Percentiles rank a stretch among this genome's conserved stretches.
These are phyloP conservation scores for Vespertilio murinus DNA, from an alignment of 2,797 vertebrate genomes.

Conservation along the genomic window DNA sequence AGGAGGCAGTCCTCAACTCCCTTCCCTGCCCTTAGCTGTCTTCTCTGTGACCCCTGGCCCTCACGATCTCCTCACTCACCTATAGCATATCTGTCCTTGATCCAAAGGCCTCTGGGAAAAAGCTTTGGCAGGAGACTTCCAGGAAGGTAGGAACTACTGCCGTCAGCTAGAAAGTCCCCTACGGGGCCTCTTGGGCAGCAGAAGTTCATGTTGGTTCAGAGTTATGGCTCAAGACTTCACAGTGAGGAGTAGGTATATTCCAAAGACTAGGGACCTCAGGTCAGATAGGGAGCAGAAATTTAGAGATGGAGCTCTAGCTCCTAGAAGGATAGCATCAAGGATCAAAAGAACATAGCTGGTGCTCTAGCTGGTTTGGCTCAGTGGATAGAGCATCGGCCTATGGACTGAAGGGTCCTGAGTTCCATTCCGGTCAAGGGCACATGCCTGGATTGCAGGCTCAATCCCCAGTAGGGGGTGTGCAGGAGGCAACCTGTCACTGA, in stretches of 20 bases:
- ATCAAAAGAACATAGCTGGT: neutral
- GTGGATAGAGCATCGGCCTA: too few relatives aligned
- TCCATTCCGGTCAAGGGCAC: too few relatives aligned
- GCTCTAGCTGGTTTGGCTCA: too few relatives aligned
- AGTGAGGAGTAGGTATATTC: neutral
- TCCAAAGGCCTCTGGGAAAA: neutral
- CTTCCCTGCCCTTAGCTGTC: neutral
- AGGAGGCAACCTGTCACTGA: too few relatives aligned
- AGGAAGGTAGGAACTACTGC: neutral
- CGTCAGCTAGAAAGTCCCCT: neutral
- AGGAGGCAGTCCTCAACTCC: neutral
- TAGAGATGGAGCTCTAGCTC: neutral
- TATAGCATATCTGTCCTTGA: neutral
- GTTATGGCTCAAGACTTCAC: neutral
- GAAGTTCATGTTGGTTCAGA: neutral
- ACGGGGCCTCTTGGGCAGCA: neutral
- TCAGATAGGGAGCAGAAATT: neutral
- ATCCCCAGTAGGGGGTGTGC: too few relatives aligned
- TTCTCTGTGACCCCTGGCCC: neutral
- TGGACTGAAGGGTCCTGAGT: too few relatives aligned
- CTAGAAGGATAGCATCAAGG: neutral
- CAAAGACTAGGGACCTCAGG: neutral
- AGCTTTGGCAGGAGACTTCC: neutral
- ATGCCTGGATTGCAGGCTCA: too few relatives aligned
- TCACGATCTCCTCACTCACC: neutral